phyloP scores from a whole-genome alignment of 2,113 vertebrate species.

The Lichenostomus cassidix region DNA sequence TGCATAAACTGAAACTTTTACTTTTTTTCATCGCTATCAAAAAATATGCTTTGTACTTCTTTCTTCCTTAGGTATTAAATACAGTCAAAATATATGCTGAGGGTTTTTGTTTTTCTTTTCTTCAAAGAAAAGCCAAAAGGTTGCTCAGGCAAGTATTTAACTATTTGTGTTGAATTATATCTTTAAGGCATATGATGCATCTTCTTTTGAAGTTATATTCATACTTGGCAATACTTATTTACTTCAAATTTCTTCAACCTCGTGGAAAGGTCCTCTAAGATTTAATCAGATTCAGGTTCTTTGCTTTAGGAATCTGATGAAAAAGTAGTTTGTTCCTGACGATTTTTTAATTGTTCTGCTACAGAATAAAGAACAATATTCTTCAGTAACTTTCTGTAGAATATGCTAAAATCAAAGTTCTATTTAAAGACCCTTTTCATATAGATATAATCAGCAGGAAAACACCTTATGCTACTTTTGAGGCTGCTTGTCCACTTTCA shows the following conservation, averaged over 20 bases:
- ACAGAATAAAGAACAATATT: background rate
- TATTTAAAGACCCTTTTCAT: background rate
- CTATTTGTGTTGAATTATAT: background rate
- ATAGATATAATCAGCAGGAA: background rate
- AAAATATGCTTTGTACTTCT: background rate
- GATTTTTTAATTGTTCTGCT: background rate
- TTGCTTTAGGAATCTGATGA: background rate
- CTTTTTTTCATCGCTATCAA: background rate
- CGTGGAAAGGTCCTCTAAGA: background rate
- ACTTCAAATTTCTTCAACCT: background rate
- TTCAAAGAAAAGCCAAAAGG: background rate
- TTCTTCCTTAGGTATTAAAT: background rate
- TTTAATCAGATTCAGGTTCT: background rate
- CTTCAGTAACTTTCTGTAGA: background rate
- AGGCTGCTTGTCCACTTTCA: background rate
- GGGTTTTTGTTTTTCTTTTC: background rate
- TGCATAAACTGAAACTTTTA: background rate
- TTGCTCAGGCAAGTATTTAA: background rate
- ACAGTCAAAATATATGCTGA: background rate
- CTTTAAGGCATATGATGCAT: background rate
- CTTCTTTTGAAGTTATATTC: background rate
- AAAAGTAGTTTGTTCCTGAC: background rate
- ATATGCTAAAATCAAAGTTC: background rate
- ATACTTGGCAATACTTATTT: background rate
- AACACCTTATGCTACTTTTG: background rate